Evolutionary conservation across 2,113 vertebrate species (phyloP).

Genomic region (Ardeotis arabs): DNA sequence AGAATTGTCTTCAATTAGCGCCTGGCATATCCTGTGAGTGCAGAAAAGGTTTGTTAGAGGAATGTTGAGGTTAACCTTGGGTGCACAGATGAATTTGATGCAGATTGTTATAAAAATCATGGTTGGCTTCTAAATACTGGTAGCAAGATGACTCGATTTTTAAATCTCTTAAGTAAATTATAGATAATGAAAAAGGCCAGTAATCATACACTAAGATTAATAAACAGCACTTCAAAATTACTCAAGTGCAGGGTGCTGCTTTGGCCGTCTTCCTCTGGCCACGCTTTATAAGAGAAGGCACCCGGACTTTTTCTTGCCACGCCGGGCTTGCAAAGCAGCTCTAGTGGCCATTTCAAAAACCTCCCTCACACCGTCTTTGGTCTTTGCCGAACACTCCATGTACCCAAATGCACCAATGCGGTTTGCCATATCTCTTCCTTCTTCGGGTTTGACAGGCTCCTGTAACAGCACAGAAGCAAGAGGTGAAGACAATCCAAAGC

Average conservation of each 20-base stretch:
- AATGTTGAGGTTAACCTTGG: conserved; percentile 77
- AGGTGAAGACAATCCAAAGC: not conserved
- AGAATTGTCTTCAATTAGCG: conserved; percentile 81
- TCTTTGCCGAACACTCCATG: conserved; percentile 88
- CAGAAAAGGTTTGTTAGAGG: conserved; percentile 78
- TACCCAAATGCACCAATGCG: conserved; percentile 84
- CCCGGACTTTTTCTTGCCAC: conserved; percentile 84
- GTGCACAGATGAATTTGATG: conserved; percentile 78
- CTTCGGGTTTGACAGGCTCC: conserved; percentile 85
- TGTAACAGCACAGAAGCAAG: conserved; percentile 27
- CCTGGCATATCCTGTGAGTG: conserved; percentile 78
- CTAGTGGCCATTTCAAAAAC: conserved; percentile 88
- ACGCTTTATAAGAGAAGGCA: conserved; percentile 84
- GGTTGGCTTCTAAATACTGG: conserved; percentile 86
- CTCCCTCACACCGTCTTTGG: conserved; percentile 87
- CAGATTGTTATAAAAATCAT: conserved; percentile 81
- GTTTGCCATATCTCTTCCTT: conserved; percentile 85
- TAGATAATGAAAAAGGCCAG: conserved; percentile 85
- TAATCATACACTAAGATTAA: conserved; percentile 87
- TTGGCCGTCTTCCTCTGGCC: conserved; percentile 74
- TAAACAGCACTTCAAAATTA: conserved; percentile 84
- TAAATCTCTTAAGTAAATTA: conserved; percentile 85
- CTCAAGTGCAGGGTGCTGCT: conserved; percentile 78
- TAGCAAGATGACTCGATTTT: conserved; percentile 85
- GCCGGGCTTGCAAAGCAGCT: conserved; percentile 85